Base-by-base conservation (phyloP, 1,140 invertebrate genomes). In the Drosophila sechellia region DNA sequence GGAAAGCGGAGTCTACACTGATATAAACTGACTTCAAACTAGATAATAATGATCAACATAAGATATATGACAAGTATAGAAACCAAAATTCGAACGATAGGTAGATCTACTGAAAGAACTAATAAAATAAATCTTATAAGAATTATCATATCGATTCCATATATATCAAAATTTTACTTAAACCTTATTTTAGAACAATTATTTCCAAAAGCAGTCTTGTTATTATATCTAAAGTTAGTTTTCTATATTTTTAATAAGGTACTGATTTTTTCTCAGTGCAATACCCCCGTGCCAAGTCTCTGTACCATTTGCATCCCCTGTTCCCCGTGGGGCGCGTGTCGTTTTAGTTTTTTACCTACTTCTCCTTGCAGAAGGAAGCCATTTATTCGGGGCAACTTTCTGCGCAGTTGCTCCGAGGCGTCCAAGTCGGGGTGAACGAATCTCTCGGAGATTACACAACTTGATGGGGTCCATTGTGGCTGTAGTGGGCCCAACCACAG, bases 301-400 rank as follows among this genome's bases (percentile, higher is more conserved):
- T 22, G 45, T 35, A 35, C 54, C 63, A 53, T 49, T 27, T 46
- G 43, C 72, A 71, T 63, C 66, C 59, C 64, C 77, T 48, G 54
- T 66, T 81, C 60, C 72, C 84, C 59, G 42, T 84, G 64, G 55
- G 84, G 84, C 84, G 59, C 84, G 84, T 89, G 84, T 77, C 84
- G 75, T 68, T 39, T 48, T 20, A 34, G 54, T 73, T 81, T 81
- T 61, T 61, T 66, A 72, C 56, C 75, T 66, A 73, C 72, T 50
- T 50, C 27, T 27, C 39, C 22, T 0, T 45, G n/a, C 53, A 45
- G 43, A 56, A 57, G 77, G 39, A 66, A 73, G 43, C 39, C 37
- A 43, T 39, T 37, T 49, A 54, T 25, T 27, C 27, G 52, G 54
- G 37, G 48, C 45, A 61, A 64, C 59, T 65, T 71, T 76, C 65